Evolutionary conservation across 2,797 vertebrate species (phyloP), one percentile per base, ranked within the genome.

Genomic region (Microchirus variegatus): DNA sequence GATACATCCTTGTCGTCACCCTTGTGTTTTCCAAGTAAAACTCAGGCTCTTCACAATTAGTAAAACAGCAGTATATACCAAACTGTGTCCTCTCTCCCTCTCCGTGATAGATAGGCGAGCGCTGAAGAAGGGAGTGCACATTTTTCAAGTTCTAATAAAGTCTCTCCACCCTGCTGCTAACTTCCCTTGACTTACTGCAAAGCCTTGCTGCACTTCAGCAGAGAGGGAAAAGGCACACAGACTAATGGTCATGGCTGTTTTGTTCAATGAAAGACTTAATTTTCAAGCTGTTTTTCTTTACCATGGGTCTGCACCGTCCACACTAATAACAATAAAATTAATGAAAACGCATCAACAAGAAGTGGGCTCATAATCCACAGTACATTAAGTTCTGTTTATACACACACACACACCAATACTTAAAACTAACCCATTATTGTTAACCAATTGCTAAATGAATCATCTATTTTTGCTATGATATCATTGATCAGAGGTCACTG

Each of bases 131-230:
- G 7, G 31, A 31, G 31, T 31, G 31, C 31, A 42, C 44, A 73
- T 62, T 73, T 62, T 60, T 77, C 54, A 73, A 43, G 10, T 53
- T 64, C 52, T 47, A 62, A 76, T 78, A 55, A 77, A 75, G 54
- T 49, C 46, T 57, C 31, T 26, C 35, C 40, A 53, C 41, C 63
- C 51, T 59, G 54, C 73, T 57, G 59, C 55, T 26, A n/a, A 31
- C 36, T 17, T 47, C 45, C 19, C 35, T 42, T 63, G 19, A 63
- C 31, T 36, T 10, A n/a, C 67, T 69, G 15, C 45, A 59, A 10
- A 65, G 37, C 9, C 7, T 31, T 31, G 5, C 31, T 31, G 31
- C 31, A 31, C 31, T 53, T 31, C 10, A 57, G 37, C 13, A 17
- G 43, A 22, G 22, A 22, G 31, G 59, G 57, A 41, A 31, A 11